Percentiles rank a stretch among this genome's conserved stretches.
Conservation (phyloP, 2,888 invertebrate genomes). For the Lepeophtheirus nordmannii region DNA sequence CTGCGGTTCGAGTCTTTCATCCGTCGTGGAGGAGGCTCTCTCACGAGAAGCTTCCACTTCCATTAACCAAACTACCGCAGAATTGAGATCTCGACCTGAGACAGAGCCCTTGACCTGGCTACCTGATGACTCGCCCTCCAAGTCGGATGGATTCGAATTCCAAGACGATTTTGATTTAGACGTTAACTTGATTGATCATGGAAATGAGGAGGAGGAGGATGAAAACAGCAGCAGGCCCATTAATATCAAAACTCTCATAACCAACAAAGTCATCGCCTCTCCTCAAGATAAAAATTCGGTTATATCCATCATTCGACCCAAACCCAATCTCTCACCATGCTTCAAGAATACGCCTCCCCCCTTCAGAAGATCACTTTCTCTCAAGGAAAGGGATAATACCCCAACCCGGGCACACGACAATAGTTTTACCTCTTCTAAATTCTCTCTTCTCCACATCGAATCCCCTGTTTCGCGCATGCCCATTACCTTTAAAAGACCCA, state of each 20-base stretch:
- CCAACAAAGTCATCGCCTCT: neutral
- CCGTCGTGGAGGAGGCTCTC: conserved; percentile 31
- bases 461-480: neutral
- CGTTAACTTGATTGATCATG: neutral
- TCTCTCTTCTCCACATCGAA: too few relatives aligned
- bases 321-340: neutral
- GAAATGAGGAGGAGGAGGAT: neutral
- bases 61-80: neutral
- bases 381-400: neutral
- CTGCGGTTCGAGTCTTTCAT: conserved; percentile 32
- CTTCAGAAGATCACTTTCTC: neutral
- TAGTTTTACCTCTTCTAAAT: too few relatives aligned
- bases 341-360: neutral
- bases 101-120: neutral
- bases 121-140: neutral
- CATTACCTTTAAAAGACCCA: neutral
- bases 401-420: too few relatives aligned
- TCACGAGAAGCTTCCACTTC: conserved; percentile 24
- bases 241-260: neutral
- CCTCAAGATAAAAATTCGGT: neutral
- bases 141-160: neutral
- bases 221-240: neutral
- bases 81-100: neutral
- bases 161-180: neutral
- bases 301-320: neutral